These are phyloP conservation scores for Hofmannophila pseudospretella DNA, from an alignment of 2,888 invertebrate species.

Conservation along the genomic window DNA sequence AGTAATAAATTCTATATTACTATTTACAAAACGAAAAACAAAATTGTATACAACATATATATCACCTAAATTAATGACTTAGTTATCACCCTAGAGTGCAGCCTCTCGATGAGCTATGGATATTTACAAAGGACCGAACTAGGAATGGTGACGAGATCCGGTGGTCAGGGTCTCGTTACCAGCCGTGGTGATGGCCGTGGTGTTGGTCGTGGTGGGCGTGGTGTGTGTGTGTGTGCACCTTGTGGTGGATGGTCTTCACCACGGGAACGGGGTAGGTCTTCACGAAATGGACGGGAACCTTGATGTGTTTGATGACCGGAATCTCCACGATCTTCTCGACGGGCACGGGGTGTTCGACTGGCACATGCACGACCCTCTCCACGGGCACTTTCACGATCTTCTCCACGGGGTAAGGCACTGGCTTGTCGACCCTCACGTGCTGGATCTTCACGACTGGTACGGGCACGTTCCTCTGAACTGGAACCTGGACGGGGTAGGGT, in stretches of 20 bases:
- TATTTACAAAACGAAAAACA: conserved; percentile 62
- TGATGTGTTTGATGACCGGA: conserved; percentile 72
- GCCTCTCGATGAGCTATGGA: conserved; percentile 70
- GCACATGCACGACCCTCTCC: conserved; percentile 75
- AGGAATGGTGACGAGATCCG: conserved; percentile 33
- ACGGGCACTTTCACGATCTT: conserved; percentile 78
- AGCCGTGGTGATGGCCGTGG: conserved; percentile 21
- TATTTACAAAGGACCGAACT: conserved; percentile 66
- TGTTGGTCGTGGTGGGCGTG: conserved; percentile 18
- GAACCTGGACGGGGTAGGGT: conserved; percentile 77
- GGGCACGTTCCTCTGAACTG: conserved; percentile 72
- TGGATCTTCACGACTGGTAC: conserved; percentile 77
- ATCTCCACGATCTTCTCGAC: conserved; percentile 71
- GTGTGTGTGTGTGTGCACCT: conserved; percentile 41
- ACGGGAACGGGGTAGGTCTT: conserved; percentile 64
- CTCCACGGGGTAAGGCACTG: conserved; percentile 78
- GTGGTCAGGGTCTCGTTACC: conserved; percentile 7
- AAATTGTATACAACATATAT: conserved; percentile 36
- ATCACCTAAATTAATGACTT: conserved; percentile 72
- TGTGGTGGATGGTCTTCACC: conserved; percentile 67
- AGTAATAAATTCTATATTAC: conserved; percentile 47
- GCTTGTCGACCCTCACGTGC: conserved; percentile 75
- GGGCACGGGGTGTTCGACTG: conserved; percentile 75
- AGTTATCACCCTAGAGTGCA: conserved; percentile 74
- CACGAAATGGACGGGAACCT: conserved; percentile 60